Base-by-base conservation (phyloP, 2,888 invertebrate genomes). In the Melanotus villosus region DNA sequence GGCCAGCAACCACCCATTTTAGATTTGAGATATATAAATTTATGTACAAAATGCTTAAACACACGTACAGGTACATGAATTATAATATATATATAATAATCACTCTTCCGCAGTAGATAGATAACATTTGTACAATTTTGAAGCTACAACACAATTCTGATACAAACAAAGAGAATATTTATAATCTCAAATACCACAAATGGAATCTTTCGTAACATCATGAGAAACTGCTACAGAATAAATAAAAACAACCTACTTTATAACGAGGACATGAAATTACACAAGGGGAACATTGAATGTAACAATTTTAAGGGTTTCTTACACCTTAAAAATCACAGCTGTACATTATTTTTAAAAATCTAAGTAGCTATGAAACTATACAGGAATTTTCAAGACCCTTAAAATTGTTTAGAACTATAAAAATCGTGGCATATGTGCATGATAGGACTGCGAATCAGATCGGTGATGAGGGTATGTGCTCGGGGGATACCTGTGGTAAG, bases 401-500 rank as follows among this genome's bases (percentile, higher is more conserved):
- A 65, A 58, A 69, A 43, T 50, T 56, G 57, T 70, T 64, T 70
- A 73, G 65, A 76, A 79, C 79, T 80, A 80, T 80, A 80, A 80
- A 75, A 79, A 80, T 56, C 80, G 71, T 63, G 79, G 79, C 76
- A 78, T 77, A 56, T 75, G 78, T 67, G 73, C 66, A 64, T 75
- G 76, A 73, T 78, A 80, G 41, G 75, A 65, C 60, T 77, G 78
- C 45, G 78, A 72, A 70, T 80, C 78, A 62, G 77, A 75, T 66
- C 78, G 73, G 68, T 75, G 77, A 71, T 78, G 78, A 23, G 76
- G 74, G 50, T 80, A 83, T 71, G 81, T 83, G 54, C 81, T 80
- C 18, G 80, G 81, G 64, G 80, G 81, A 72, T 81, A 83, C 60
- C 82, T 79, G 56, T 82, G 77, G 65, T 79, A 80, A 16, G 80